Evolutionary conservation across 2,888 invertebrate species (phyloP).

Genomic region (Gastracanthus pulcherrimus): DNA sequence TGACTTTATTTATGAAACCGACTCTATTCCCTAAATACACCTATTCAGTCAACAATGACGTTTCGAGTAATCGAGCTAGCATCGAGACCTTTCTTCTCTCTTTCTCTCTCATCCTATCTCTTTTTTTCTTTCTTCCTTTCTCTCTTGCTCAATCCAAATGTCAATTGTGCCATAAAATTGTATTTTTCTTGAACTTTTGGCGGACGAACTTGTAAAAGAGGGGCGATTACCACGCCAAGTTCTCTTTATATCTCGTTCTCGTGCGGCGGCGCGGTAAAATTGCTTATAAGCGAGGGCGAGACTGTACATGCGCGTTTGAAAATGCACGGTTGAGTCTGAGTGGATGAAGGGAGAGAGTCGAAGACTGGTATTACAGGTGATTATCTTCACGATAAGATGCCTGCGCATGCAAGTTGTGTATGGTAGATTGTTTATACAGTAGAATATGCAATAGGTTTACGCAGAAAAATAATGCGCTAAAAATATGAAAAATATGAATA

Average conservation of each 20-base stretch:
- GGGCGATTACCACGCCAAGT: background rate
- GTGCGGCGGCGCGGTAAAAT: background rate
- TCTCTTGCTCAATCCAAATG: too few species aligned
- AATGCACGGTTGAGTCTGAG: background rate
- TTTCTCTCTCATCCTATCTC: background rate
- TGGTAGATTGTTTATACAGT: too few species aligned
- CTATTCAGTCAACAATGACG: background rate
- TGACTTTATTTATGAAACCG: background rate
- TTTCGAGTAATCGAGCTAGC: constrained; percentile 12
- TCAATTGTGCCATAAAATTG: constrained; percentile 29
- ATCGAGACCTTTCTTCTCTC: background rate
- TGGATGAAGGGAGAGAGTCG: background rate
- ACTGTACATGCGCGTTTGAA: background rate
- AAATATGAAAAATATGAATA: too few species aligned
- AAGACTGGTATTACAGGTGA: background rate
- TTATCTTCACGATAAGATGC: background rate
- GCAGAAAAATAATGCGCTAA: too few species aligned
- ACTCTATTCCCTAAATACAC: background rate
- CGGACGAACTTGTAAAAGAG: background rate
- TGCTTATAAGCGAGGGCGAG: background rate
- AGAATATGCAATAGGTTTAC: too few species aligned
- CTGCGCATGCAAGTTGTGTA: too few species aligned
- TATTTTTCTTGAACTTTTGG: too few species aligned
- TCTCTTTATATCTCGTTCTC: constrained; percentile 19
- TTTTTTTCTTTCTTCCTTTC: background rate